Evolutionary conservation across 2,888 invertebrate genomes (phyloP), one percentile per base, ranked within the genome.

Genomic region (Junonia oenone): DNA sequence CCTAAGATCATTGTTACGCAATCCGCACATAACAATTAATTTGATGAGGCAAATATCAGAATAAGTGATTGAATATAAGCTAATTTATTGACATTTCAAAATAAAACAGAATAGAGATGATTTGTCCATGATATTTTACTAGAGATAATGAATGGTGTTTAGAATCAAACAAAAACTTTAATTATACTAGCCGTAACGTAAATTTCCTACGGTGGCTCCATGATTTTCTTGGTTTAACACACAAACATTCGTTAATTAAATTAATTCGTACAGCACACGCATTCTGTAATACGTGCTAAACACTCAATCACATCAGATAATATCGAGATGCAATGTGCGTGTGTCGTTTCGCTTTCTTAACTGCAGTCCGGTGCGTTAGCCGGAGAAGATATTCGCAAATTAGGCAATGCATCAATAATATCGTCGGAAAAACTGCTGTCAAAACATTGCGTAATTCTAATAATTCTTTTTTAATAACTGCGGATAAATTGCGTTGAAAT

Each of bases 341-440:
- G 60, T 63, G 77, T 77, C 61, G 82, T 75, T 60, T 64, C 82
- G 82, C 83, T 83, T 83, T 83, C 83, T 82, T 71, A 68, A 58
- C 15, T 49, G 31, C 22, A 29, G n/a, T 45, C 27, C 31, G 33
- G 50, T 35, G 33, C 50, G 47, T 53, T 56, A 40, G 40, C 50
- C 50, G 56, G 40, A 50, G 31, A 52, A 59, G 35, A 59, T 49
- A 38, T 46, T 49, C 31, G 48, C 45, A 33, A 51, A 51, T 38
- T 45, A 47, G 47, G 13, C 51, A 17, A 48, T 22, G 15, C 35
- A 37, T 17, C 11, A 19, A 31, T 40, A 17, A 38, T 19, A 6
- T 11, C 14, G 6, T 31, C 29, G 14, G 22, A 29, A 31, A 19
- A 35, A 2, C 22, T 22, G 9, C 2, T 19, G n/a, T 35, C 14